Percentiles rank a stretch among this genome's conserved stretches.
These are phyloP conservation scores for Drepanosiphum platanoidis DNA, from an alignment of 2,888 invertebrate genomes.

Conservation along the genomic window DNA sequence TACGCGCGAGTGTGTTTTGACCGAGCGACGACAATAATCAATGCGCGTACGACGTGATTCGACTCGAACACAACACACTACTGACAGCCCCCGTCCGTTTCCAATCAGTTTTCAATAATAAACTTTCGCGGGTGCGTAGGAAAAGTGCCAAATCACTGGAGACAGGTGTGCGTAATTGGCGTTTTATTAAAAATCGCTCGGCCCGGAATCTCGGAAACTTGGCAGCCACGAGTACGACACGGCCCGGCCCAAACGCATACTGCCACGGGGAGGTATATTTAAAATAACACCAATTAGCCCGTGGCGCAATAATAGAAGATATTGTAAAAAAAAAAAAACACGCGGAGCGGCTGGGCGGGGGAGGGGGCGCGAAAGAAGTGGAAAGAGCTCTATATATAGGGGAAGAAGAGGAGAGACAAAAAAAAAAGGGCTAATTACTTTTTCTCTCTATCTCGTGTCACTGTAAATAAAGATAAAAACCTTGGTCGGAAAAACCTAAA, in stretches of 20 bases:
- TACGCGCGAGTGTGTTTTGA: background rate
- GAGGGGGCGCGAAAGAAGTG: background rate
- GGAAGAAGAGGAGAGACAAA: background rate
- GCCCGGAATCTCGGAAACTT: slow-evolving; percentile 16
- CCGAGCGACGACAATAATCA: background rate
- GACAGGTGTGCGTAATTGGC: slow-evolving; percentile 35
- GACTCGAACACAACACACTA: background rate
- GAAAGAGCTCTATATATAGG: no score
- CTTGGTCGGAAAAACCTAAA: slow-evolving; percentile 43
- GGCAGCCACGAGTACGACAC: background rate
- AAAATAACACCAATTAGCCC: background rate
- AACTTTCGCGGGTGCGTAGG: slow-evolving; percentile 1
- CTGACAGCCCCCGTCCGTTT: background rate
- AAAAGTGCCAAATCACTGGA: slow-evolving; percentile 40
- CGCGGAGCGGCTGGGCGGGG: no score
- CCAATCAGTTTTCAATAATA: slow-evolving; percentile 14
- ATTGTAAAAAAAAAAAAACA: slow-evolving; percentile 26
- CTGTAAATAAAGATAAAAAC: slow-evolving; percentile 59
- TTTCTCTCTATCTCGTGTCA: slow-evolving; percentile 51
- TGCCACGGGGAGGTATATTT: background rate
- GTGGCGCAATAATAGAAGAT: background rate
- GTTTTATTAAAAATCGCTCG: slow-evolving; percentile 48
- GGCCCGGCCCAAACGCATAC: background rate
- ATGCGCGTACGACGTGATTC: no score
- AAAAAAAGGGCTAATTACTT: slow-evolving; percentile 51